Evolutionary conservation across 92 coral and sea anemone species (phyloP).

Genomic region (Parazoanthus darwini): DNA sequence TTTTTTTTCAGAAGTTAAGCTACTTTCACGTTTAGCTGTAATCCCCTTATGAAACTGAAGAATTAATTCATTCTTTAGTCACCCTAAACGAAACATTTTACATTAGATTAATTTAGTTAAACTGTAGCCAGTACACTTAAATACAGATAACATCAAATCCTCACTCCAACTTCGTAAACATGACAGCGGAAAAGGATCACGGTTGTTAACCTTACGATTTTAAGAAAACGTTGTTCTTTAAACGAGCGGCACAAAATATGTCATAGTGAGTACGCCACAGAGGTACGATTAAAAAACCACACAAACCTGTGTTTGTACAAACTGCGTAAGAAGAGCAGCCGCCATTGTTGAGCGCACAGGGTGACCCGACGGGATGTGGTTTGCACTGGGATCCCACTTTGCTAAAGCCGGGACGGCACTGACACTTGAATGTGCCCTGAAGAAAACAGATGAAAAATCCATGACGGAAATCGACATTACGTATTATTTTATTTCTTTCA

Average conservation of each 20-base stretch:
- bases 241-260: background rate
- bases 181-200: too few relatives aligned
- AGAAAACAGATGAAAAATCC: background rate
- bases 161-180: too few relatives aligned
- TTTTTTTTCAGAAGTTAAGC: too few relatives aligned
- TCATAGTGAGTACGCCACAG: background rate
- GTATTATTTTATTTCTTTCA: background rate
- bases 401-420: constrained; percentile 70
- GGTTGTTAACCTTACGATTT: too few relatives aligned
- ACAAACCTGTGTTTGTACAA: constrained; percentile 70
- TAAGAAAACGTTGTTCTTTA: too few relatives aligned
- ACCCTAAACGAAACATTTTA: background rate
- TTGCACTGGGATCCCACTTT: constrained; percentile 58
- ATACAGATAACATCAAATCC: background rate
- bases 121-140: too few relatives aligned
- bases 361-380: constrained; percentile 60
- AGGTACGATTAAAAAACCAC: background rate
- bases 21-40: too few relatives aligned
- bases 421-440: constrained; percentile 66
- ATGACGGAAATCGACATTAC: background rate
- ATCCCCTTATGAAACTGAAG: too few relatives aligned
- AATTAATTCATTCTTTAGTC: background rate
- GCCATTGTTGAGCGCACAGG: constrained; percentile 74
- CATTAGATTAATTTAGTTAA: too few relatives aligned
- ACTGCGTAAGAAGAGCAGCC: constrained; percentile 70